Conservation (phyloP, 2,888 invertebrate species). For the Pimpla rufipes region DNA sequence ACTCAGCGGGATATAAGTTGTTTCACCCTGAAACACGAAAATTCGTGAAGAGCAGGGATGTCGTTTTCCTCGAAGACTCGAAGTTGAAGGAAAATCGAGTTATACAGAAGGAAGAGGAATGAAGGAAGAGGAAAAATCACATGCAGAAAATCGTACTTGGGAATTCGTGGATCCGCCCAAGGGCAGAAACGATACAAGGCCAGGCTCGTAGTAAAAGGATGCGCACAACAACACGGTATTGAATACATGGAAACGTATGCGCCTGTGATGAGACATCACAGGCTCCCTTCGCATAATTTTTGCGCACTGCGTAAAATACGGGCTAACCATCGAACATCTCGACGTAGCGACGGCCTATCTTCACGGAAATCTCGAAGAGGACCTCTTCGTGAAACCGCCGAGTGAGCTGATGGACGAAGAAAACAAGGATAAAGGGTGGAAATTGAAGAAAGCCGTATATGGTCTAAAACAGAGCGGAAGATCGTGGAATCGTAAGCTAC, state of each 20-base stretch:
- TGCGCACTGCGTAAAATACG: conserved; percentile 69
- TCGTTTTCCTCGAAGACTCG: too few species aligned
- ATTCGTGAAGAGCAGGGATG: too few species aligned
- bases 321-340: conserved; percentile 70
- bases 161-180: background rate
- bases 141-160: background rate
- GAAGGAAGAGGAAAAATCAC: too few species aligned
- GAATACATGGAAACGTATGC: conserved; percentile 71
- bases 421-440: conserved; percentile 14
- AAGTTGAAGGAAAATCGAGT: too few species aligned
- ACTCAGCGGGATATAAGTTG: too few species aligned
- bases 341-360: conserved; percentile 75
- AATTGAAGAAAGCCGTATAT: conserved; percentile 34
- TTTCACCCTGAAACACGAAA: too few species aligned
- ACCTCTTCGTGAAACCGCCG: background rate
- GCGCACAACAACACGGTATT: conserved; percentile 67
- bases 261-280: conserved; percentile 68
- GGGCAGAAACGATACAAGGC: conserved; percentile 57
- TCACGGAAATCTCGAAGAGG: too few species aligned
- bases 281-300: conserved; percentile 66
- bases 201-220: conserved; percentile 74
- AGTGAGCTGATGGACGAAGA: background rate
- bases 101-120: too few species aligned
- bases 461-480: conserved; percentile 25
- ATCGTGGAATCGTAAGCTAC: conserved; percentile 56